Conservation (phyloP, 2,113 vertebrate genomes). For the Ammodytes marinus region DNA sequence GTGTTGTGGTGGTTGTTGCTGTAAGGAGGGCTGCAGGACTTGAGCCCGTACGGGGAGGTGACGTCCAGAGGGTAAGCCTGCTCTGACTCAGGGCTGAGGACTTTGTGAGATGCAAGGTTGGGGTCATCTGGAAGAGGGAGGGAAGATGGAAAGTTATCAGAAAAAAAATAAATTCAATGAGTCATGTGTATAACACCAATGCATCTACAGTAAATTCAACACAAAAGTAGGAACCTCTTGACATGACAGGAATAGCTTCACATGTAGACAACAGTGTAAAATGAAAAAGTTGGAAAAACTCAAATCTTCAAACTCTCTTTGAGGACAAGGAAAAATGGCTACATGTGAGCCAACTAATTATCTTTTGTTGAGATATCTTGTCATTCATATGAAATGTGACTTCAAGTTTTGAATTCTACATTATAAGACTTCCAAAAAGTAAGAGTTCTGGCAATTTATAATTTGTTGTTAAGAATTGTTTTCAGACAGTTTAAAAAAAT, state of each 20-base stretch:
- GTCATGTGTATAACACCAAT: not conserved
- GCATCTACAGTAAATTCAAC: not conserved
- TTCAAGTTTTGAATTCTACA: too few relatives aligned
- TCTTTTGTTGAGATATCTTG: too few relatives aligned
- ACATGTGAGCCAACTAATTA: too few relatives aligned
- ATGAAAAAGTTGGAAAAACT: too few relatives aligned
- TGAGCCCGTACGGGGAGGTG: slow-evolving; percentile 91
- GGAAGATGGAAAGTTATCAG: not conserved
- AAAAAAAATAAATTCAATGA: not conserved
- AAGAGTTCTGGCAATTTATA: too few relatives aligned
- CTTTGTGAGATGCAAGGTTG: slow-evolving; percentile 89
- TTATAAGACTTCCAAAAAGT: too few relatives aligned
- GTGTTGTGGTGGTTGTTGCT: slow-evolving; percentile 81
- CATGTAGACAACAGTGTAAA: not conserved
- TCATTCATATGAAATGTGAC: too few relatives aligned
- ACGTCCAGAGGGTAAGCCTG: slow-evolving; percentile 89
- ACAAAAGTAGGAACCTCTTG: not conserved
- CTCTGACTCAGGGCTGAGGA: slow-evolving; percentile 89
- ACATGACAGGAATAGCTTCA: not conserved
- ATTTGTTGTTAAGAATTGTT: too few relatives aligned
- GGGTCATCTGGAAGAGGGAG: slow-evolving; percentile 89
- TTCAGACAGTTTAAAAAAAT: too few relatives aligned
- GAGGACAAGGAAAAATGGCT: too few relatives aligned
- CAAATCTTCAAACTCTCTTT: too few relatives aligned
- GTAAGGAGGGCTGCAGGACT: slow-evolving; percentile 89